A percentile compares a stretch with the other conserved stretches of the same genome.
These are phyloP conservation scores for Rhinatrema bivittatum DNA, from an alignment of 2,797 vertebrate species.

Conservation along the genomic window DNA sequence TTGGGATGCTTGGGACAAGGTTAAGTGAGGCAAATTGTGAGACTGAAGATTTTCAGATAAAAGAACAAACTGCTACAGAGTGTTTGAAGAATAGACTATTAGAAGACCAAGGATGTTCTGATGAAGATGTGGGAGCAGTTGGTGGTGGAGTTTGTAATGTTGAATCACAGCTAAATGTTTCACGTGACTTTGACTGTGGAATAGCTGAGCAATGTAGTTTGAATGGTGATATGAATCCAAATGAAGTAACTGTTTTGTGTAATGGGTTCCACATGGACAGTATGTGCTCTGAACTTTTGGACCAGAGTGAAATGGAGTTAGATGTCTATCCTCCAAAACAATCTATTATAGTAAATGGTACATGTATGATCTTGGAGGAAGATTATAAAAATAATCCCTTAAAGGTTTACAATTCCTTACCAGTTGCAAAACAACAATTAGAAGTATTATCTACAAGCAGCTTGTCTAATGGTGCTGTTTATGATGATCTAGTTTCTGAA, in stretches of 20 bases:
- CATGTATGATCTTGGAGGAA: conserved; percentile 25
- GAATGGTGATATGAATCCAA: conserved; percentile 30
- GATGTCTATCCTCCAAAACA: conserved; percentile 38
- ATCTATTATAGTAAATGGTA: conserved; percentile 45
- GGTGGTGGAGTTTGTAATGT: conserved; percentile 65
- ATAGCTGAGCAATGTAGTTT: conserved; percentile 35
- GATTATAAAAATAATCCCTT: conserved; percentile 43
- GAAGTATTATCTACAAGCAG: conserved; percentile 56
- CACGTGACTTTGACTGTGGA: conserved; percentile 65
- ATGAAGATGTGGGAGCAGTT: conserved; percentile 78
- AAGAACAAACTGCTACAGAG: conserved; percentile 51
- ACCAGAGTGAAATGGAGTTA: conserved; percentile 41
- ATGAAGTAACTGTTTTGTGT: conserved; percentile 51
- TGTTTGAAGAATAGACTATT: conserved; percentile 53
- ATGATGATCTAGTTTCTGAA: conserved; percentile 62
- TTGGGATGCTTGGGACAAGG: conserved; percentile 69
- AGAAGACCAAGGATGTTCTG: conserved; percentile 59
- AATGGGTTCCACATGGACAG: conserved; percentile 67
- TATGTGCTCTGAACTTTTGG: conserved; percentile 29
- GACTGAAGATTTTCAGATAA: conserved; percentile 46
- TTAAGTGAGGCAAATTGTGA: conserved; percentile 53
- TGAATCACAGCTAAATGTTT: conserved; percentile 69
- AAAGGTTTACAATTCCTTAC: conserved; percentile 58
- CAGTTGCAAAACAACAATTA: conserved; percentile 54
- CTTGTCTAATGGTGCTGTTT: conserved; percentile 70